phyloP scores from a whole-genome alignment of 2,113 vertebrate genomes.

The Polypterus bichir region DNA sequence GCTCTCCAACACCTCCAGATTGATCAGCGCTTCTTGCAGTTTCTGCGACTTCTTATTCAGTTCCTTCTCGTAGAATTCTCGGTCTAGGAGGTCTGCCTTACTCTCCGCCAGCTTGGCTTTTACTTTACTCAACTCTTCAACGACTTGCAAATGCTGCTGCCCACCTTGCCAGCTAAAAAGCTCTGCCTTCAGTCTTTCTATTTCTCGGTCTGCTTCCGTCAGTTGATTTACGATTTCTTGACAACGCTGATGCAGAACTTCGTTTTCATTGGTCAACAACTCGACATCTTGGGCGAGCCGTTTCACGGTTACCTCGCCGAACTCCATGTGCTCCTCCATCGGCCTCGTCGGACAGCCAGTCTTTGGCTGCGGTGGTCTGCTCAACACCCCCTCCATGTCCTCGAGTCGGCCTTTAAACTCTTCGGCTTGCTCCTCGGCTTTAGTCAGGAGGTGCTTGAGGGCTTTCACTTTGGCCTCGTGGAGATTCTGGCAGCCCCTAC shows the following conservation, averaged over 20 bases:
- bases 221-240: constrained; percentile 64
- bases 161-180: constrained; percentile 35
- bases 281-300: constrained; percentile 45
- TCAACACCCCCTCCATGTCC: constrained; percentile 47
- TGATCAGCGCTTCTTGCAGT: constrained; percentile 51
- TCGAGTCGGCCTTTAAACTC: constrained; percentile 48
- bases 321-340: constrained; percentile 33
- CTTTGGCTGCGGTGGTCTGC: constrained; percentile 41
- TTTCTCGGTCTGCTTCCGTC: constrained; percentile 59
- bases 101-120: constrained; percentile 41
- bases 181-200: constrained; percentile 52
- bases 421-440: constrained; percentile 46
- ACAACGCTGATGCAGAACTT: constrained; percentile 46
- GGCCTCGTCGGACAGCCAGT: constrained; percentile 26
- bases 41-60: constrained; percentile 48
- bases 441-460: constrained; percentile 38
- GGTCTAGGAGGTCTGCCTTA: constrained; percentile 34
- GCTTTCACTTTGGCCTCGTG: constrained; percentile 47
- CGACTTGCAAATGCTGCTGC: constrained; percentile 34
- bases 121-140: constrained; percentile 37
- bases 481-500: constrained; percentile 32
- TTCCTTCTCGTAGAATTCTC: constrained; percentile 48
- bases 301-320: constrained; percentile 26
- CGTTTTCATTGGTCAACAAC: constrained; percentile 47
- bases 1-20: constrained; percentile 44